Evolutionary conservation across 2,888 invertebrate species (phyloP), one percentile per base, ranked within the genome.

Genomic region (Linnaemya vulpina): DNA sequence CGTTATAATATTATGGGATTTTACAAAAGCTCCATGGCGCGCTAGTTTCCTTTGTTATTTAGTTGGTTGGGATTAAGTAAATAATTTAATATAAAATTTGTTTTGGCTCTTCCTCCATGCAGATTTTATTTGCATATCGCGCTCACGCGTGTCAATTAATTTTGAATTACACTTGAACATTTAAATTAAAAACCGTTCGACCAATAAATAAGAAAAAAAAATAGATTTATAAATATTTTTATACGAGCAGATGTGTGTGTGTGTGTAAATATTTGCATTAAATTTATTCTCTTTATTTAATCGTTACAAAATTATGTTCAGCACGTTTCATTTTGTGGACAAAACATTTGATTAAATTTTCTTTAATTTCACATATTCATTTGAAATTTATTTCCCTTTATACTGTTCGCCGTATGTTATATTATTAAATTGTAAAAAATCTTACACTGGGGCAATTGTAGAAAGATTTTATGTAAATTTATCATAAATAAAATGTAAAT

Each of bases 121-220:
- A 30, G 3, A 30, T 30, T 30, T 30, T 30, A 43, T 43, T 4
- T 38, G 1, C 7, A 58, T 65, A 22, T 43, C 38, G 7, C 49
- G 68, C 25, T 49, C 78, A 74, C 68, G 63, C 74, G 35, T 70
- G 55, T 70, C 68, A 78, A 74, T 78, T 74, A 70, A 68, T 78
- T 68, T 83, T 78, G 63, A 83, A 83, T 83, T 79, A 79, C 55
- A 30, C 63, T 25, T n/a, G 38, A 40, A 70, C 46, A 70, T 70
- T 46, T 74, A 63, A 73, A 78, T 83, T 70, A 65, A 78, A 75
- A 63, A 74, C 17, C 8, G 8, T 60, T 60, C 17, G 17, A 55
- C 25, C 62, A 35, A 49, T 63, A 53, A 67, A 67, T 38, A 46
- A 60, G 30, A 67, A 68, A 55, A 30, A 43, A 1, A 65, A n/a